A percentile compares a stretch with the other conserved stretches of the same genome.
These are phyloP conservation scores for Microtus pennsylvanicus DNA, from an alignment of 2,113 vertebrate genomes.

Conservation along the genomic window DNA sequence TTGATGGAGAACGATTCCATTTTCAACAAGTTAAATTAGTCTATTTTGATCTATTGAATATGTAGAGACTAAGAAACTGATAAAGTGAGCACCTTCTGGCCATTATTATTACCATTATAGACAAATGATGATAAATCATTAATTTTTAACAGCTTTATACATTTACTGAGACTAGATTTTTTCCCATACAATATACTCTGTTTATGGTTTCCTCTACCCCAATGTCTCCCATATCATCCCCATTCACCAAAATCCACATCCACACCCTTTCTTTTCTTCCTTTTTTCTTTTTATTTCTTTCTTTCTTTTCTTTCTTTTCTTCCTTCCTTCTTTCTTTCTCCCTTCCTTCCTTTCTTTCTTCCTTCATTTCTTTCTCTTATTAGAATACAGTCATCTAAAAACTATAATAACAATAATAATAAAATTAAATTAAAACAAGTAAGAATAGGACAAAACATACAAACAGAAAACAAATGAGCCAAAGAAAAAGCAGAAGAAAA, in stretches of 20 bases:
- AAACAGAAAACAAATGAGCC: background rate
- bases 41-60: background rate
- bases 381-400: background rate
- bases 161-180: background rate
- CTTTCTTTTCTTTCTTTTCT: background rate
- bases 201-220: background rate
- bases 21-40: background rate
- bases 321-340: fast-evolving
- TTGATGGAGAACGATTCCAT: background rate
- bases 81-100: background rate
- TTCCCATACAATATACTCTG: background rate
- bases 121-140: background rate
- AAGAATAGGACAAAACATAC: background rate
- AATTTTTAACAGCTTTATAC: background rate
- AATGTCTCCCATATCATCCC: background rate
- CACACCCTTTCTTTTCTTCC: background rate
- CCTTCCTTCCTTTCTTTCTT: too few species aligned
- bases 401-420: background rate
- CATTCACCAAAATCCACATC: background rate
- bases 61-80: background rate
- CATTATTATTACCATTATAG: background rate
- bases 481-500: background rate
- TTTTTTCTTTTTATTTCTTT: background rate
- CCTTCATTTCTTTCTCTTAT: background rate
- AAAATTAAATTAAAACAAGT: background rate